phyloP scores from a whole-genome alignment of 92 coral and sea anemone genomes.

The Palythoa caribaeorum region DNA sequence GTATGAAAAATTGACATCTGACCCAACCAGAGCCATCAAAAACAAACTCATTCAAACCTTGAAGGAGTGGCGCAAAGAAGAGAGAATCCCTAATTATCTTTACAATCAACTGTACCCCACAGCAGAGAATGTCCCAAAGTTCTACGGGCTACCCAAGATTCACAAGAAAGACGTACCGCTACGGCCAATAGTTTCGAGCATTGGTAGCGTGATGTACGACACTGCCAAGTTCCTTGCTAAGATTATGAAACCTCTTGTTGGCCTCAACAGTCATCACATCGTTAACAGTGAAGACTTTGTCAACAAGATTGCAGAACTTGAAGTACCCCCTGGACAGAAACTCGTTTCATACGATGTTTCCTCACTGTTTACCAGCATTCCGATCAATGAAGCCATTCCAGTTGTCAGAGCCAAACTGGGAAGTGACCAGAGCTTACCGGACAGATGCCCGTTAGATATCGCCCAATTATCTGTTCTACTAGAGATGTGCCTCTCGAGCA shows the following conservation, averaged over 20 bases:
- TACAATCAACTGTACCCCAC: slow-evolving; percentile 39
- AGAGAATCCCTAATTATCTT: slow-evolving; percentile 3
- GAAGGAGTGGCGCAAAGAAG: slow-evolving; percentile 27
- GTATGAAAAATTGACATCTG: slow-evolving; percentile 29
- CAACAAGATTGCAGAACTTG: slow-evolving; percentile 41
- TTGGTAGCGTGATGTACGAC: slow-evolving; percentile 41
- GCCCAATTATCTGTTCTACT: no score
- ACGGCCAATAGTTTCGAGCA: slow-evolving; percentile 48
- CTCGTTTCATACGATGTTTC: slow-evolving; percentile 41
- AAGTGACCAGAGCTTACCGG: no score
- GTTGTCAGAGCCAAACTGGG: background rate
- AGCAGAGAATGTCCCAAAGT: slow-evolving; percentile 34
- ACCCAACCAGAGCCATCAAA: slow-evolving; percentile 43
- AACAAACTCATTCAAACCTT: slow-evolving; percentile 44
- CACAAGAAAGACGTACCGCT: slow-evolving; percentile 36
- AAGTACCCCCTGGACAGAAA: slow-evolving; percentile 30
- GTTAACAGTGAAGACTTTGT: slow-evolving; percentile 30
- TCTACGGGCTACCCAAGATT: slow-evolving; percentile 58
- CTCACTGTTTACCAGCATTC: slow-evolving; percentile 38
- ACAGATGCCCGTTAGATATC: no score
- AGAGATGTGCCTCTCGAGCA: background rate
- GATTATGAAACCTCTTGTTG: slow-evolving; percentile 42
- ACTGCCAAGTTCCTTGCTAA: slow-evolving; percentile 48
- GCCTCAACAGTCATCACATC: slow-evolving; percentile 22
- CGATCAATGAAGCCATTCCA: slow-evolving; percentile 25